Conservation (phyloP, 1,140 invertebrate genomes). For the Harpegnathos saltator region DNA sequence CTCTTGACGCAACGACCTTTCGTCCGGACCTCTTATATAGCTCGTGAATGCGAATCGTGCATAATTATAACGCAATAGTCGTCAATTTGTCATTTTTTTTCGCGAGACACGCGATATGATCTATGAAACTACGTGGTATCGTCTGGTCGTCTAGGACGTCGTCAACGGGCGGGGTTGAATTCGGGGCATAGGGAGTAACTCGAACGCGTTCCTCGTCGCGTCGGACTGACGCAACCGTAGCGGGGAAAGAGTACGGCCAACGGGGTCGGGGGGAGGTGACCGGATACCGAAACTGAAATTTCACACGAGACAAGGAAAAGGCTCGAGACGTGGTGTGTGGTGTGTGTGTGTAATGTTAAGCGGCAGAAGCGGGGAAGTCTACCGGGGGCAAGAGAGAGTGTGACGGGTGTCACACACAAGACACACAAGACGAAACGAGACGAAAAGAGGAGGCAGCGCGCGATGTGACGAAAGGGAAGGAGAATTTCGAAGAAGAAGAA, state of each 20-base stretch:
- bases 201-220: not conserved
- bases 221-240: not conserved
- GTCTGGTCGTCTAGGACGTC: not conserved
- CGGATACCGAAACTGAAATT: too few relatives aligned
- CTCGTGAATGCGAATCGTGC: not conserved
- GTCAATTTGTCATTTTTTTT: not conserved
- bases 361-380: too few relatives aligned
- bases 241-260: too few relatives aligned
- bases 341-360: too few relatives aligned
- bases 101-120: not conserved
- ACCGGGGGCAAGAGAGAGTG: too few relatives aligned
- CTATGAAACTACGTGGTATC: not conserved
- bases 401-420: too few relatives aligned
- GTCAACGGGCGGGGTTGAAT: not conserved
- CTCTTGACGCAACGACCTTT: not conserved
- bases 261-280: too few relatives aligned
- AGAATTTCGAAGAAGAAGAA: not conserved
- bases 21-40: not conserved
- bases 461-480: too few relatives aligned
- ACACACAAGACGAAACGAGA: too few relatives aligned
- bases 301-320: too few relatives aligned
- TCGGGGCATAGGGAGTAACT: not conserved
- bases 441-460: too few relatives aligned
- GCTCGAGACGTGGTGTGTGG: too few relatives aligned
- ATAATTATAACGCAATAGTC: constrained; percentile 24